Percentiles rank a stretch among this genome's conserved stretches.
These are phyloP conservation scores for Acomys russatus DNA, from an alignment of 2,797 vertebrate species.

Conservation along the genomic window DNA sequence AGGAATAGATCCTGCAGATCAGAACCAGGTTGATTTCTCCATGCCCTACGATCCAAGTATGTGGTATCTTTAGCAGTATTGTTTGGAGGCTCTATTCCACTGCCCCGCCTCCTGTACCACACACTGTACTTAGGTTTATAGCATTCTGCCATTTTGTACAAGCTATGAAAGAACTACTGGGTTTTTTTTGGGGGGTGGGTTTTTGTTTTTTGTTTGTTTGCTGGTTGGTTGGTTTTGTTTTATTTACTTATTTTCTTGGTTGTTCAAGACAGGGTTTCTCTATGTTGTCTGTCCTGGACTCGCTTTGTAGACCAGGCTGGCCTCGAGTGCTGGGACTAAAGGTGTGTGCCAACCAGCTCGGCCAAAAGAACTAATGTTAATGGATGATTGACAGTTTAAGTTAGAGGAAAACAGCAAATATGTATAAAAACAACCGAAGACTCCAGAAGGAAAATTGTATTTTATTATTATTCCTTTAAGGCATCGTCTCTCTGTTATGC, in stretches of 20 bases:
- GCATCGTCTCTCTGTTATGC: neutral
- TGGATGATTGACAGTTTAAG: neutral
- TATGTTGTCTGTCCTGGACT: no score
- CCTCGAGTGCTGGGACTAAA: no score
- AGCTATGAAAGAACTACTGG: neutral
- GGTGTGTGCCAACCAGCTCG: no score
- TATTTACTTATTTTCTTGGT: no score
- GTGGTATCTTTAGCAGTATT: neutral
- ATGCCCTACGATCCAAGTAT: neutral
- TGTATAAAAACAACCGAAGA: neutral
- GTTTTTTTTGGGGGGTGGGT: no score
- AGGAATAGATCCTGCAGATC: neutral
- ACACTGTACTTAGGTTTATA: neutral
- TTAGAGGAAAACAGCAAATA: no score
- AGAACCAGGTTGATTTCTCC: neutral
- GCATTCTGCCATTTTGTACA: neutral
- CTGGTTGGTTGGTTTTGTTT: no score
- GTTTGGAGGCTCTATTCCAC: neutral
- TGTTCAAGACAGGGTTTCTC: no score
- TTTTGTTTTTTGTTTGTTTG: no score
- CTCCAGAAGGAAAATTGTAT: no score
- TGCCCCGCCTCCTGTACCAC: neutral
- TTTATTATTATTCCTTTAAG: neutral
- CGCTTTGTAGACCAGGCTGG: no score
- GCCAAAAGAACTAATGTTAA: neutral